phyloP scores from a whole-genome alignment of 2,888 invertebrate genomes.

The Helicoverpa assulta region DNA sequence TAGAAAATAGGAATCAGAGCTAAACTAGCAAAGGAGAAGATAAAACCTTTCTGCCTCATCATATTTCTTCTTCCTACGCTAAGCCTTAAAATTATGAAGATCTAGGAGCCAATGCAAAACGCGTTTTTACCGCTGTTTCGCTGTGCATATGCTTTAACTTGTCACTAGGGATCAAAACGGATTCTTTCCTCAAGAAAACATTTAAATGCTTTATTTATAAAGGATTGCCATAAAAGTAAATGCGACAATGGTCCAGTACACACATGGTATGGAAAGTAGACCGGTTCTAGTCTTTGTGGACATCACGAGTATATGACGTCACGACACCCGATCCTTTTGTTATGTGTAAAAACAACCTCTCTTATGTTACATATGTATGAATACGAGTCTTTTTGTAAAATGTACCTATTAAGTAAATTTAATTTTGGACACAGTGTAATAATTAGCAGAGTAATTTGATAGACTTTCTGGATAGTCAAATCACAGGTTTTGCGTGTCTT shows the following conservation, averaged over 20 bases:
- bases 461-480: too few relatives aligned
- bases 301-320: constrained; percentile 4
- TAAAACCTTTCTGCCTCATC: too few relatives aligned
- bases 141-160: too few relatives aligned
- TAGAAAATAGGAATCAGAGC: too few relatives aligned
- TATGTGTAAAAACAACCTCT: constrained; percentile 12
- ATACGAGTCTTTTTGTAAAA: neutral
- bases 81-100: too few relatives aligned
- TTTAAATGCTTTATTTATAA: neutral
- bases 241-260: neutral
- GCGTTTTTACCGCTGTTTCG: too few relatives aligned
- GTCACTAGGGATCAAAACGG: too few relatives aligned
- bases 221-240: neutral
- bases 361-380: constrained; percentile 11
- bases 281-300: constrained; percentile 42
- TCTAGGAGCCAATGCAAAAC: too few relatives aligned
- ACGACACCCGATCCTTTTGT: constrained; percentile 45
- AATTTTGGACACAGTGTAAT: neutral
- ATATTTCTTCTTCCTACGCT: too few relatives aligned
- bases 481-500: too few relatives aligned
- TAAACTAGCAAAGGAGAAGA: too few relatives aligned
- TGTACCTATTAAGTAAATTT: neutral
- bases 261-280: constrained; percentile 18
- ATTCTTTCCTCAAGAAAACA: neutral
- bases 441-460: too few relatives aligned